phyloP scores from a whole-genome alignment of 1,140 invertebrate species.

The Proctacanthus coquilletti region DNA sequence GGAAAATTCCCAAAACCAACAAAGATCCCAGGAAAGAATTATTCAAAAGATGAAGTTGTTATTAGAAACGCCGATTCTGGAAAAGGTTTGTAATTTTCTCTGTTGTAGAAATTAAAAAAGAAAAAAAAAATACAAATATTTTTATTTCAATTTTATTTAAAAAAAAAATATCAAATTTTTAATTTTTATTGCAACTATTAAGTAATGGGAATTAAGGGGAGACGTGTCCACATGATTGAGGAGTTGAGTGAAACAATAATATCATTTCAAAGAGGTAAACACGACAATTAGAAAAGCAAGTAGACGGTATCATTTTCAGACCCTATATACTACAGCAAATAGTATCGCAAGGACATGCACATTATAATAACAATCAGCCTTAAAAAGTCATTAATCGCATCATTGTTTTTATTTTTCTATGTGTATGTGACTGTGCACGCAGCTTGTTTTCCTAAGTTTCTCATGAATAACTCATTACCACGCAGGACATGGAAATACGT shows the following conservation, averaged over 20 bases:
- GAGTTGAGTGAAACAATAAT: slow-evolving; percentile 94
- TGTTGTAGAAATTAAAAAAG: background rate
- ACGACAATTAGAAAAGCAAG: no score
- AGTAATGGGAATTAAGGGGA: slow-evolving; percentile 98
- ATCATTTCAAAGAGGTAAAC: slow-evolving; percentile 93
- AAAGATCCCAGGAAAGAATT: slow-evolving; percentile 78
- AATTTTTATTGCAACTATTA: slow-evolving; percentile 28
- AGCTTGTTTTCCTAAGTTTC: no score
- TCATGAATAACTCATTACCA: no score
- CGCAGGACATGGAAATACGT: no score
- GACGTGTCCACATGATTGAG: slow-evolving; percentile 93
- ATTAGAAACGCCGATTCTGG: slow-evolving; percentile 87
- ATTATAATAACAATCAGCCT: no score
- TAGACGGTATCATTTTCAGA: no score
- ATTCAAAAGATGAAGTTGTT: slow-evolving; percentile 84
- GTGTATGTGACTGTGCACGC: no score
- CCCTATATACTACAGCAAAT: no score
- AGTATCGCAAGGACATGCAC: no score
- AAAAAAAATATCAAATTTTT: slow-evolving; percentile 5
- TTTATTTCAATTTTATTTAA: slow-evolving; percentile 5
- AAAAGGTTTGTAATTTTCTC: slow-evolving; percentile 52
- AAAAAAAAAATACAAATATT: background rate
- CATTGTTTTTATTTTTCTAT: no score
- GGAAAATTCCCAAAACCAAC: slow-evolving; percentile 79
- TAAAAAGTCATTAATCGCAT: no score